Evolutionary conservation across 2,888 invertebrate species (phyloP).

Genomic region (Diplolepis rosae): DNA sequence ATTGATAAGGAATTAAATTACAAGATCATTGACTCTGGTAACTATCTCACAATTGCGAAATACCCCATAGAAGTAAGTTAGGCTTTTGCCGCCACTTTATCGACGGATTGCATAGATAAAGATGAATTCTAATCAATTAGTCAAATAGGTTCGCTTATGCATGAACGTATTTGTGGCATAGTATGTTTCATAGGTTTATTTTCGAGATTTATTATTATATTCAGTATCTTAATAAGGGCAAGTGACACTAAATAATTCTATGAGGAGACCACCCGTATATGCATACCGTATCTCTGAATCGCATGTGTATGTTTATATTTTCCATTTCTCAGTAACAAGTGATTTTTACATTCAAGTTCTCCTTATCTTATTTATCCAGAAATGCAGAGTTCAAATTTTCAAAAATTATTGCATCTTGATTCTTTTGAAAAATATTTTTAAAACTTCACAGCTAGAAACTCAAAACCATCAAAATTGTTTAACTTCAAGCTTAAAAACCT

Average conservation of each 20-base stretch:
- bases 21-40: slow-evolving; percentile 6
- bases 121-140: slow-evolving; percentile 48
- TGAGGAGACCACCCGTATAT: slow-evolving; percentile 39
- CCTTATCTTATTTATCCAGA: background rate
- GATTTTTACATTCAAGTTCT: background rate
- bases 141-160: background rate
- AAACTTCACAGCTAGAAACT: background rate
- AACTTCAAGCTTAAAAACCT: too few species aligned
- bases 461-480: background rate
- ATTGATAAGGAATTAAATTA: slow-evolving; percentile 26
- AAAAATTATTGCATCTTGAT: too few species aligned
- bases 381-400: background rate
- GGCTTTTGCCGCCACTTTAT: slow-evolving; percentile 28
- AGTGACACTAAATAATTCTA: background rate
- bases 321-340: background rate
- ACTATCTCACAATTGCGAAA: slow-evolving; percentile 20
- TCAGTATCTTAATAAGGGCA: background rate
- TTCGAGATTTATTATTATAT: background rate
- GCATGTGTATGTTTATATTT: background rate
- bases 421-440: background rate
- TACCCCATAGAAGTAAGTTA: background rate
- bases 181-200: background rate
- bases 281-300: too few species aligned
- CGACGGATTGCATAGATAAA: slow-evolving; percentile 43
- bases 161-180: background rate